A percentile compares a stretch with the other conserved stretches of the same genome.
Conservation (phyloP, 1,140 invertebrate genomes). For the Macrostomum lignano region DNA sequence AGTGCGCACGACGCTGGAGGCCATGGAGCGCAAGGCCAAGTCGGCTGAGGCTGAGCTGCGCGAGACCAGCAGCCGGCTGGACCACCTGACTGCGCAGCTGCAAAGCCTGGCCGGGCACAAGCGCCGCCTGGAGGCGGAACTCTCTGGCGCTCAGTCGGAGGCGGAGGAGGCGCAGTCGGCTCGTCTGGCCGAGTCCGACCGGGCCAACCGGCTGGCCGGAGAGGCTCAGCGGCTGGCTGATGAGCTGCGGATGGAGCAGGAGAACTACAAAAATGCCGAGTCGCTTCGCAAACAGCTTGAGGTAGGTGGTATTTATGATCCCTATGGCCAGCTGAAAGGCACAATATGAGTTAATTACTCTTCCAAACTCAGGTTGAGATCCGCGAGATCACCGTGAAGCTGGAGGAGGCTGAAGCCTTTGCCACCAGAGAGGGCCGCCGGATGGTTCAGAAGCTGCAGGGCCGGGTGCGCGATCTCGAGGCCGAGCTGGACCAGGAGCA, state of each 20-base stretch:
- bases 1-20: neutral
- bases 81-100: neutral
- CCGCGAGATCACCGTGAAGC: slow-evolving; percentile 23
- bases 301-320: no score
- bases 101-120: slow-evolving; percentile 4
- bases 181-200: slow-evolving; percentile 6
- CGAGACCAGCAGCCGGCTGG: slow-evolving; percentile 1
- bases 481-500: slow-evolving; percentile 22
- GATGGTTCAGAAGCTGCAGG: slow-evolving; percentile 21
- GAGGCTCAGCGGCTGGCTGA: slow-evolving; percentile 14
- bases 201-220: slow-evolving; percentile 5
- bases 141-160: slow-evolving; percentile 5
- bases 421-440: slow-evolving; percentile 25
- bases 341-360: no score
- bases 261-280: slow-evolving; percentile 29
- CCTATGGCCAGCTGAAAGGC: no score
- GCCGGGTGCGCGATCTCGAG: slow-evolving; percentile 23
- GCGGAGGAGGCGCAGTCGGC: slow-evolving; percentile 32
- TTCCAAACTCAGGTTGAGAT: no score
- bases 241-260: slow-evolving; percentile 25
- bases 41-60: neutral
- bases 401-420: slow-evolving; percentile 27
- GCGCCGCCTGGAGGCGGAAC: slow-evolving; percentile 2
- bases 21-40: neutral
- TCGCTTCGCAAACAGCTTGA: slow-evolving; percentile 25